These are phyloP conservation scores for Chrysolina oricalcia DNA, from an alignment of 2,888 invertebrate species.

Conservation along the genomic window DNA sequence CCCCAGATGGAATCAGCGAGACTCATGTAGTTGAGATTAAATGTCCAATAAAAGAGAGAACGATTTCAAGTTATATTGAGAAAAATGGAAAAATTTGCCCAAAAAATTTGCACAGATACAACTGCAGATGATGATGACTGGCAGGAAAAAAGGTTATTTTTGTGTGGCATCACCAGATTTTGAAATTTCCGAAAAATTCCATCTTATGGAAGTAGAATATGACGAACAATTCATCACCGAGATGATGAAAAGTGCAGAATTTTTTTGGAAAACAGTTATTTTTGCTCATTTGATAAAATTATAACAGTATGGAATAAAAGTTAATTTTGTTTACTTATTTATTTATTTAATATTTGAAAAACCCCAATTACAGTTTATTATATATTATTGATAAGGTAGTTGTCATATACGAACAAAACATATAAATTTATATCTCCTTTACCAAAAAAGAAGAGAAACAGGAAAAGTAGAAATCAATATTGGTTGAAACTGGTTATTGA, in stretches of 20 bases:
- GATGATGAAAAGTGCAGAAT: not conserved
- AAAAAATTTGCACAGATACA: constrained; percentile 1
- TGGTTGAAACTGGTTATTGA: no score
- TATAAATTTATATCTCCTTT: no score
- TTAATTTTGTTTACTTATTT: not conserved
- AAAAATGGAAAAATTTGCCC: constrained; percentile 1
- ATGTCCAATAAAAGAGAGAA: constrained; percentile 10
- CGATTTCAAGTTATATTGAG: constrained; percentile 2
- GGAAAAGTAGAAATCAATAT: no score
- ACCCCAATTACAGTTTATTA: no score
- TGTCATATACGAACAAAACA: no score
- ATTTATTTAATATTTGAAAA: not conserved
- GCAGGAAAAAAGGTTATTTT: not conserved
- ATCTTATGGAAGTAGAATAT: not conserved
- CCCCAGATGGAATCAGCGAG: not conserved
- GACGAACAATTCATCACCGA: not conserved
- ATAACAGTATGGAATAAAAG: not conserved
- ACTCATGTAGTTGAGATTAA: not conserved
- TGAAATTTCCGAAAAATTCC: constrained; percentile 8
- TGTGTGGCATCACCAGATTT: not conserved
- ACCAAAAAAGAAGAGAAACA: no score
- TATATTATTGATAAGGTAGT: no score
- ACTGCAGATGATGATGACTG: constrained; percentile 18
- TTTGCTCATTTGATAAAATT: not conserved
- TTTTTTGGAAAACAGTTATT: not conserved